These are phyloP conservation scores for Peromyscus eremicus DNA, from an alignment of 2,797 vertebrate genomes.

Conservation along the genomic window DNA sequence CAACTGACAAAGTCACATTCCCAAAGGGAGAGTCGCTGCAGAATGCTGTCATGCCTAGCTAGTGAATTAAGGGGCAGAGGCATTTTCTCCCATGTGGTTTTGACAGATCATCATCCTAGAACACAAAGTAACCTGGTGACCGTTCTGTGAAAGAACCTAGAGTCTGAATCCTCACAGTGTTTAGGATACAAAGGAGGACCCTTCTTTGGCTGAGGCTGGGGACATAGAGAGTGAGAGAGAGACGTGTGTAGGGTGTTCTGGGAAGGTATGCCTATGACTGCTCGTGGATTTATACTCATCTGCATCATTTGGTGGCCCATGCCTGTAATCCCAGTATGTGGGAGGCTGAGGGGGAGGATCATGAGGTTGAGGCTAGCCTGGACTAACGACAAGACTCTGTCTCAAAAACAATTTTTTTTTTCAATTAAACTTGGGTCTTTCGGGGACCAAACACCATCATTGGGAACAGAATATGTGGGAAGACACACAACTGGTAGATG, in stretches of 20 bases:
- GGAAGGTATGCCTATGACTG: background rate
- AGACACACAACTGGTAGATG: background rate
- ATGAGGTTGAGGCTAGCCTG: background rate
- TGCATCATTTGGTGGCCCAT: background rate
- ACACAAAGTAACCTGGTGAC: background rate
- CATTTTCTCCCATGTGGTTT: background rate
- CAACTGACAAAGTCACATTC: accelerated
- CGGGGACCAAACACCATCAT: background rate
- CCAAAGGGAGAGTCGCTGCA: accelerated
- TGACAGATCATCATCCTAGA: background rate
- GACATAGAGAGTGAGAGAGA: accelerated
- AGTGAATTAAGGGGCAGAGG: background rate
- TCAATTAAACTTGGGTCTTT: background rate
- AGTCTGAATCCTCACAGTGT: background rate
- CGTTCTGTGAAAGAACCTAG: background rate
- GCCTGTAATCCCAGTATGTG: background rate
- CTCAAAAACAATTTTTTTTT: background rate
- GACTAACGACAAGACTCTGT: background rate
- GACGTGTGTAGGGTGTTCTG: background rate
- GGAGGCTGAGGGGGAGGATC: background rate
- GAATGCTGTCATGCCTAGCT: background rate
- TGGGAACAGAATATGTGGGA: background rate
- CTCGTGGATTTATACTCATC: background rate
- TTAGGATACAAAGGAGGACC: accelerated
- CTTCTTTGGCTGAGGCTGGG: too few relatives aligned